A percentile compares a stretch with the other conserved stretches of the same genome.
These are phyloP conservation scores for Drosophila neonasuta DNA, from an alignment of 2,888 invertebrate genomes.

Conservation along the genomic window DNA sequence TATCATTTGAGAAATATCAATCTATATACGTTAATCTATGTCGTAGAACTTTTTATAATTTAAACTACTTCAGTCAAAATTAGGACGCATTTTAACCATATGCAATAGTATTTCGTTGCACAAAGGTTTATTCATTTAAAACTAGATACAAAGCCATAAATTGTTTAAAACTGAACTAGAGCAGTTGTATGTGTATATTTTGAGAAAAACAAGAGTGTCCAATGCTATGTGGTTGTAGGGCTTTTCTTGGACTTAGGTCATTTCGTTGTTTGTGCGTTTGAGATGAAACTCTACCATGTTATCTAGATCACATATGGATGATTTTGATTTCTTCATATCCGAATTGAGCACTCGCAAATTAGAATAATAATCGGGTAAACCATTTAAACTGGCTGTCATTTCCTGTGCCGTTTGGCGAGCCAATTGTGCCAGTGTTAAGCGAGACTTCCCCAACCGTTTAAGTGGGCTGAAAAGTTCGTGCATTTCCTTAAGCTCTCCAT, in stretches of 20 bases:
- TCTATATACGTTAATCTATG: constrained; percentile 30
- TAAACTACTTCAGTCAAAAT: constrained; percentile 72
- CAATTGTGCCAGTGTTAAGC: constrained; percentile 72
- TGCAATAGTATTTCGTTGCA: constrained; percentile 69
- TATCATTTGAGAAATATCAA: constrained; percentile 32
- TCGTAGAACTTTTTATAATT: constrained; percentile 25
- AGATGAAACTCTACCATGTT: constrained; percentile 82
- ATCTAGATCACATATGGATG: constrained; percentile 78
- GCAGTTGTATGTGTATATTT: constrained; percentile 35
- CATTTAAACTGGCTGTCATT: constrained; percentile 68
- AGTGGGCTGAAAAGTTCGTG: constrained; percentile 69
- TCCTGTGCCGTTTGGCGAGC: constrained; percentile 80
- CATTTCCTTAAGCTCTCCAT: constrained; percentile 80
- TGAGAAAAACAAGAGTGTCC: constrained; percentile 24
- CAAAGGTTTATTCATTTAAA: constrained; percentile 29
- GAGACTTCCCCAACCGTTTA: constrained; percentile 64
- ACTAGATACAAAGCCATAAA: constrained; percentile 64
- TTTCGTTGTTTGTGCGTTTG: constrained; percentile 65
- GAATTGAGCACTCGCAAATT: constrained; percentile 81
- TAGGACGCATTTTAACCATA: constrained; percentile 62
- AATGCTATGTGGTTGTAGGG: neutral
- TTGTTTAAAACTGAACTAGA: constrained; percentile 70
- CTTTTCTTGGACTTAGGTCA: constrained; percentile 21
- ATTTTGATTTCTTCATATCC: constrained; percentile 81
- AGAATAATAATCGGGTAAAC: constrained; percentile 76